These are phyloP conservation scores for Betta splendens DNA, from an alignment of 2,797 vertebrate species.

Conservation along the genomic window DNA sequence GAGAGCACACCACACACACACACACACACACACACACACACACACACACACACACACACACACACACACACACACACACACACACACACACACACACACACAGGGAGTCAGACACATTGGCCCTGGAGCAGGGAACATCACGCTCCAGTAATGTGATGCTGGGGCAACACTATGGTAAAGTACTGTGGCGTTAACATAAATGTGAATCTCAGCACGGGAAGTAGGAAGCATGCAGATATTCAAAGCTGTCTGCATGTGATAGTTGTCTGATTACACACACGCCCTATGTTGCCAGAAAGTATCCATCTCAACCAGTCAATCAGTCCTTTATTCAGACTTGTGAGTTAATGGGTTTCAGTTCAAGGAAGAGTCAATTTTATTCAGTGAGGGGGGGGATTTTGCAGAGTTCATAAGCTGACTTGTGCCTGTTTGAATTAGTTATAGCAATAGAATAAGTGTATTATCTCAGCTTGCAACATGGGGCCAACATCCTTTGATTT, in stretches of 20 bases:
- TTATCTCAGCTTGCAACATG: too few species aligned
- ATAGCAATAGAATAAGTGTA: too few species aligned
- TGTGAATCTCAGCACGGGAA: constrained; percentile 54
- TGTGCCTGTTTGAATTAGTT: too few species aligned
- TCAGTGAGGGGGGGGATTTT: background rate
- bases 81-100: constrained; percentile 48
- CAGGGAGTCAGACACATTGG: constrained; percentile 59
- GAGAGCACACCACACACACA: constrained; percentile 43
- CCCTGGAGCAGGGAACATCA: constrained; percentile 77
- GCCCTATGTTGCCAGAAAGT: constrained; percentile 19
- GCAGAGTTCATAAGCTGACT: too few species aligned
- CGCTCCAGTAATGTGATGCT: constrained; percentile 81
- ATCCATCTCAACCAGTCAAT: constrained; percentile 14
- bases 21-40: constrained; percentile 46
- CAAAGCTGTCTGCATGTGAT: constrained; percentile 47
- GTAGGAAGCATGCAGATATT: constrained; percentile 46
- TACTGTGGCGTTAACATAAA: constrained; percentile 68
- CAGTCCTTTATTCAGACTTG: constrained; percentile 6
- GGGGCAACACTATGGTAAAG: constrained; percentile 62
- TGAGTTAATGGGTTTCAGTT: constrained; percentile 24
- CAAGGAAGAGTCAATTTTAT: background rate
- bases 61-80: constrained; percentile 39
- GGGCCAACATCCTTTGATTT: too few species aligned
- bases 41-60: constrained; percentile 41
- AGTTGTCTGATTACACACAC: constrained; percentile 51